Conservation (phyloP, 2,888 invertebrate genomes). For the Thymelicus lineola region DNA sequence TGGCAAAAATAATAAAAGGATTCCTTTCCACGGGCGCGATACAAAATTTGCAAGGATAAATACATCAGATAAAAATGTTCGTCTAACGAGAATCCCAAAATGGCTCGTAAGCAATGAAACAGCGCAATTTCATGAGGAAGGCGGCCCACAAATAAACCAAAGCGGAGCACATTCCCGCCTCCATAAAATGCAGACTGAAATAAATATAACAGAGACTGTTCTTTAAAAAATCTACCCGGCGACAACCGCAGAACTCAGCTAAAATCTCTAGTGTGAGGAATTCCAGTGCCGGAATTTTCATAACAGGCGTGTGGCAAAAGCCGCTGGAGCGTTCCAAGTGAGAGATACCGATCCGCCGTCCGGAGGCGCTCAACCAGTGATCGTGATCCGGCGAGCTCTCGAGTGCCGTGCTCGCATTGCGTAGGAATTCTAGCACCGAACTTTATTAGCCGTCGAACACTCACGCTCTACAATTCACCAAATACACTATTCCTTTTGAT, state of each 20-base stretch:
- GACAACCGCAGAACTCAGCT: constrained; percentile 79
- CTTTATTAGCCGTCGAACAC: constrained; percentile 64
- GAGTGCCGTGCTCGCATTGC: constrained; percentile 44
- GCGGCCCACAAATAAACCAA: constrained; percentile 81
- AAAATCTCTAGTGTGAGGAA: constrained; percentile 81
- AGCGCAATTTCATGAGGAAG: constrained; percentile 81
- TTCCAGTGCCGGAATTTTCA: constrained; percentile 82
- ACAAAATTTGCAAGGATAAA: constrained; percentile 71
- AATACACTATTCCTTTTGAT: constrained; percentile 64
- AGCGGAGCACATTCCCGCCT: constrained; percentile 80
- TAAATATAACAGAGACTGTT: constrained; percentile 78
- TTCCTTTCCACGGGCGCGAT: constrained; percentile 48
- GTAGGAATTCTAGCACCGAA: constrained; percentile 56
- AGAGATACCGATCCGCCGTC: constrained; percentile 72
- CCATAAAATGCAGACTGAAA: constrained; percentile 80
- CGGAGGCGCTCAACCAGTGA: constrained; percentile 60
- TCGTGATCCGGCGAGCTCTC: constrained; percentile 54
- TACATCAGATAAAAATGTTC: constrained; percentile 74
- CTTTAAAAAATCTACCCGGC: constrained; percentile 77
- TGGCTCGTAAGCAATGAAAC: constrained; percentile 81
- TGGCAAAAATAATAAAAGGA: constrained; percentile 55
- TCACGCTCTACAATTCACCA: constrained; percentile 51
- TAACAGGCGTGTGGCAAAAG: constrained; percentile 67
- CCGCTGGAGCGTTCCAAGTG: constrained; percentile 69
- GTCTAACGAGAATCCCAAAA: constrained; percentile 78